Base-by-base conservation (phyloP, 2,888 invertebrate genomes). In the Philonicus albiceps region DNA sequence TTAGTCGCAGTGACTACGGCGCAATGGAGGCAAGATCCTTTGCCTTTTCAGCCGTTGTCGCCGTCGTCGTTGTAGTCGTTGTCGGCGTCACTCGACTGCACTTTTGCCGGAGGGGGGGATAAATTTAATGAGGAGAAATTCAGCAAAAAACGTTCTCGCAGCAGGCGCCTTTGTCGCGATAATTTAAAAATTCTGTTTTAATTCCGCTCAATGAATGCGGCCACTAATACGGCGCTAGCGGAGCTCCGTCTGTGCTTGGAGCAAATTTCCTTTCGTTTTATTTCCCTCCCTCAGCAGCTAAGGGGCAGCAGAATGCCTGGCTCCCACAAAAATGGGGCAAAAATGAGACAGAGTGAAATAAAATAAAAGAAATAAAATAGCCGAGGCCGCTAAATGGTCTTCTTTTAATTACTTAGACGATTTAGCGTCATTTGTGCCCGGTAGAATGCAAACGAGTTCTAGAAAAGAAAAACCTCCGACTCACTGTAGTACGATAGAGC, bases 331-430 rank as follows among this genome's bases (percentile, higher is more conserved):
- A 64, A 64, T 22, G 27, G 27, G 27, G 27, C 64, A 19, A 64
- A 64, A 64, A 27, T 11, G 11, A 64, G 19, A 27, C 11, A 64
- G 19, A 19, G 8, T 11, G 27, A 74, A 74, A 34, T 34, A 74
- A 31, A 73, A 76, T 37, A 19, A 19, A 40, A 6, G 7, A 13
- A 43, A 13, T 43, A 43, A 43, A 43, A 43, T 43, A 22, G 43
- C 49, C 49, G 49, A 78, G 30, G 30, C 49, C 78, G 49, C 49
- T 49, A 78, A 78, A 49, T 53, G 78, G 78, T 78, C 78, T 78
- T 78, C 78, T 78, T 22, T 76, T 78, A 78, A 43, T 43, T 78
- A 78, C 78, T 49, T 53, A 43, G 49, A 78, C 78, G 49, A 37
- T 76, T 76, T 76, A 40, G 40, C 76, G 22, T 76, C 40, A 49